These are phyloP conservation scores for Acipenser transmontanus DNA, from an alignment of 2,797 vertebrate genomes.

Conservation along the genomic window DNA sequence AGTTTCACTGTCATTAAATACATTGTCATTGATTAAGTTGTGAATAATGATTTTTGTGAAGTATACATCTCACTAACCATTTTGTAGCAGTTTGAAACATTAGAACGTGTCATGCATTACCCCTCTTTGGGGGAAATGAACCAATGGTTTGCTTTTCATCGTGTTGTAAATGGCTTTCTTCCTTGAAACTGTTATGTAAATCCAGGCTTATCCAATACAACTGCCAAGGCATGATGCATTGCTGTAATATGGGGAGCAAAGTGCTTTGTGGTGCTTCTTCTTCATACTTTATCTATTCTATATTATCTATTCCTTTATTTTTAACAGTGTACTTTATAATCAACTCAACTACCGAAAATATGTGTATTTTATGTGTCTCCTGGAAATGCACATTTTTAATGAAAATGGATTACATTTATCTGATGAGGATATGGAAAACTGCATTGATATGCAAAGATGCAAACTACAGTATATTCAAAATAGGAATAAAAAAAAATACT, in stretches of 20 bases:
- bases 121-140: slow-evolving; percentile 28
- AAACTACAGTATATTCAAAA: too few species aligned
- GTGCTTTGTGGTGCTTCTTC: slow-evolving; percentile 43
- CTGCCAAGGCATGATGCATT: slow-evolving; percentile 46
- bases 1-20: too few species aligned
- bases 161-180: slow-evolving; percentile 47
- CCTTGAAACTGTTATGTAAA: slow-evolving; percentile 46
- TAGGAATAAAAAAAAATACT: too few species aligned
- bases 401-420: too few species aligned
- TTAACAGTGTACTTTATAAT: slow-evolving; percentile 40
- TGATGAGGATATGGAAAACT: too few species aligned
- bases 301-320: slow-evolving; percentile 17
- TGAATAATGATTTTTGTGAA: slow-evolving; percentile 36
- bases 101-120: slow-evolving; percentile 31
- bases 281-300: slow-evolving; percentile 48
- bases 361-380: slow-evolving; percentile 30
- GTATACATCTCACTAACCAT: slow-evolving; percentile 32
- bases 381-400: slow-evolving; percentile 19
- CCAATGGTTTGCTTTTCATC: slow-evolving; percentile 54
- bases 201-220: slow-evolving; percentile 38
- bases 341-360: slow-evolving; percentile 37
- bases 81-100: slow-evolving; percentile 42
- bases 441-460: too few species aligned
- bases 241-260: slow-evolving; percentile 42
- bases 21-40: slow-evolving; percentile 19